phyloP scores from a whole-genome alignment of 2,888 invertebrate genomes.

The Dynastes tityus region DNA sequence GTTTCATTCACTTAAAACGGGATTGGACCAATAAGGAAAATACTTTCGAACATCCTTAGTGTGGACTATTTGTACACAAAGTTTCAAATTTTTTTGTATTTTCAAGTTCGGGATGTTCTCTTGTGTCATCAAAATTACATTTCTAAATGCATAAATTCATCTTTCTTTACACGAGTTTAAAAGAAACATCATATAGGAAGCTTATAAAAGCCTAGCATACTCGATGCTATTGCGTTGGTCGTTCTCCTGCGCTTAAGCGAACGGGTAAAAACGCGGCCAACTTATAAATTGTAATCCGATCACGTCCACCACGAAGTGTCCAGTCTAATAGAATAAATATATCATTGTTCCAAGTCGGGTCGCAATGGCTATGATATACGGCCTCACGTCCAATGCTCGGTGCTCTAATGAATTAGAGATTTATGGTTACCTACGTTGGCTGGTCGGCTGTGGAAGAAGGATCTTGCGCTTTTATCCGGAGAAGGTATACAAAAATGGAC shows the following conservation, averaged over 20 bases:
- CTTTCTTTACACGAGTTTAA: no score
- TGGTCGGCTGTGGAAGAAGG: no score
- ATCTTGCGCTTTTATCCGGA: no score
- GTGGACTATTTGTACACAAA: no score
- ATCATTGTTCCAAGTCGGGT: constrained; percentile 37
- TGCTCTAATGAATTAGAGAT: constrained; percentile 46
- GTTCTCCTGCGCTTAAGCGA: neutral
- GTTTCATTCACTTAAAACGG: no score
- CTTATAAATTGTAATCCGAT: constrained; percentile 46
- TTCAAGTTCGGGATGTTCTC: no score
- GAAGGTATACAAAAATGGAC: no score
- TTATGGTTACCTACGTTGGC: constrained; percentile 9
- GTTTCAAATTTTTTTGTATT: no score
- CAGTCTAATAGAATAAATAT: constrained; percentile 46
- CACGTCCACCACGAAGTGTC: constrained; percentile 40
- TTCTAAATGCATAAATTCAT: no score
- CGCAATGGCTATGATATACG: constrained; percentile 36
- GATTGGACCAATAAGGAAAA: no score
- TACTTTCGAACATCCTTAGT: no score
- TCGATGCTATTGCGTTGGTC: neutral
- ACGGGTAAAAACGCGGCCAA: constrained; percentile 29
- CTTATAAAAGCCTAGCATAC: neutral
- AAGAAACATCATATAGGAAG: neutral
- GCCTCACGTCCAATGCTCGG: constrained; percentile 4
- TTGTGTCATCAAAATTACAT: no score